Percentiles rank a stretch among this genome's conserved stretches.
Conservation (phyloP, 2,888 invertebrate genomes). For the Drosophila tanythrix region DNA sequence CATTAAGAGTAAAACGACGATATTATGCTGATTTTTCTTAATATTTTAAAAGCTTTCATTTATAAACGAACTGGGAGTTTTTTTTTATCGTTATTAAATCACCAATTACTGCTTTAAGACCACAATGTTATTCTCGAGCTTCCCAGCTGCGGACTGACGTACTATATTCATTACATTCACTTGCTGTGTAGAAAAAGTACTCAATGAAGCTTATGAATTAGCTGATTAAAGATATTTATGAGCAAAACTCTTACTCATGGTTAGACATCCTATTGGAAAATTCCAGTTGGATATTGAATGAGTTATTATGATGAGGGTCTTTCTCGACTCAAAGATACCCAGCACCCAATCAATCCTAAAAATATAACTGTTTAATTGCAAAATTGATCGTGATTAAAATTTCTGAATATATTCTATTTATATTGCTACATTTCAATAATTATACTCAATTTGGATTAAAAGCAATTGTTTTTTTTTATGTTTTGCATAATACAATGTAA, state of each 20-base stretch:
- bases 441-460: background rate
- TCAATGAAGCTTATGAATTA: constrained; percentile 14
- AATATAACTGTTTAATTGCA: background rate
- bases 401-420: no score
- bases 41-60: background rate
- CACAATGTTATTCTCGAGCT: constrained; percentile 1
- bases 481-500: background rate
- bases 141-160: background rate
- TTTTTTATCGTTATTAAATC: background rate
- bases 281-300: background rate
- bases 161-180: background rate
- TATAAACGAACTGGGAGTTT: background rate
- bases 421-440: background rate
- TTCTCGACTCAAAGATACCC: background rate
- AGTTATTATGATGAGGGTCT: no score
- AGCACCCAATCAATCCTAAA: background rate
- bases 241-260: background rate
- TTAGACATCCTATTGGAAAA: constrained; percentile 2
- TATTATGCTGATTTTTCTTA: background rate
- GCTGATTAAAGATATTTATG: background rate
- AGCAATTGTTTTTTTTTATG: background rate
- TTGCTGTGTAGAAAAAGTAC: background rate
- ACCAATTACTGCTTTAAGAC: background rate
- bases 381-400: background rate
- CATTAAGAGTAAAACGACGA: background rate